Percentiles rank a stretch among this genome's conserved stretches.
These are phyloP conservation scores for Channa maculata DNA, from an alignment of 2,113 vertebrate genomes.

Conservation along the genomic window DNA sequence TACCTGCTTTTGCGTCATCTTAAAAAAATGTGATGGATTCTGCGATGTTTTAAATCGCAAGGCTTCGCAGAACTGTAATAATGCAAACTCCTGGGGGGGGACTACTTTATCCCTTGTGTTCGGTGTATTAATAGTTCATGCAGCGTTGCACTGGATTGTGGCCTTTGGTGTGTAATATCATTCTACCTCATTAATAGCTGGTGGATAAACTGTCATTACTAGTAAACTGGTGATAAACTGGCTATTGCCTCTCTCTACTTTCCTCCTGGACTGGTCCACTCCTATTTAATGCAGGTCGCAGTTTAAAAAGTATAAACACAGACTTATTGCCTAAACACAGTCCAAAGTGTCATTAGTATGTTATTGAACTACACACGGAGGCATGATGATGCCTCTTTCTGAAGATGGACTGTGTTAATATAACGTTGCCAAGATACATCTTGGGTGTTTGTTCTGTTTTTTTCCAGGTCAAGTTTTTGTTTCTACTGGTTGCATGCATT, in stretches of 20 bases:
- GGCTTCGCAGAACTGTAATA: no score
- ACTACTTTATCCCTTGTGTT: no score
- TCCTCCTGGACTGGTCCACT: not conserved
- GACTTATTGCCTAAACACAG: not conserved
- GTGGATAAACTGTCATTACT: not conserved
- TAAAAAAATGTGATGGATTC: no score
- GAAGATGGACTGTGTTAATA: not conserved
- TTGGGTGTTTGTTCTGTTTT: no score
- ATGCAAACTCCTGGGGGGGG: no score
- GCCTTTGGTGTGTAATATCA: not conserved
- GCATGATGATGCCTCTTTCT: not conserved
- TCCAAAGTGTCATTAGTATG: not conserved
- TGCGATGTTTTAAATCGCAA: no score
- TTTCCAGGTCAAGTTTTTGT: not conserved
- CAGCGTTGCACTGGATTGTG: not conserved
- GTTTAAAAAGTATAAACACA: not conserved
- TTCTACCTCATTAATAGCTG: constrained; percentile 2
- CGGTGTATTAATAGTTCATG: not conserved
- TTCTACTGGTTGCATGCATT: not conserved
- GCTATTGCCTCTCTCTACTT: not conserved
- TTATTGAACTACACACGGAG: not conserved
- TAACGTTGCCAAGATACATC: no score
- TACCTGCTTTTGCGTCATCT: no score
- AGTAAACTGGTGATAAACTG: not conserved
- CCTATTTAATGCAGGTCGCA: not conserved